Evolutionary conservation across 2,113 vertebrate genomes (phyloP).

Genomic region (Forbesichthys papilliferus): DNA sequence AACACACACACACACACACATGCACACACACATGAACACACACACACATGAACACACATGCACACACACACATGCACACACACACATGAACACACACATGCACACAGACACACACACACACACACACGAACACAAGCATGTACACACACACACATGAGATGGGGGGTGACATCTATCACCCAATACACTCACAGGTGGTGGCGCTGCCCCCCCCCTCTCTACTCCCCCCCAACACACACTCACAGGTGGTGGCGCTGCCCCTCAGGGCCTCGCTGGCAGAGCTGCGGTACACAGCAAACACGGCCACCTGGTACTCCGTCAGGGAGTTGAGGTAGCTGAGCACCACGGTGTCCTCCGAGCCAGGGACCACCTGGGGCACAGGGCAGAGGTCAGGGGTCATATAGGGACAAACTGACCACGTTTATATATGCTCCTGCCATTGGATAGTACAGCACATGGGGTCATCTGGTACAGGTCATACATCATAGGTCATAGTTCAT

Average conservation of each 20-base stretch:
- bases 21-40: neutral
- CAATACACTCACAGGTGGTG: neutral
- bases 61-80: conserved; percentile 3
- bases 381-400: conserved; percentile 10
- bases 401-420: too few species aligned
- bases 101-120: conserved; percentile 2
- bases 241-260: conserved; percentile 89
- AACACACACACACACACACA: too few species aligned
- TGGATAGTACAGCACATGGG: too few species aligned
- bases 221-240: conserved; percentile 44
- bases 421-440: too few species aligned
- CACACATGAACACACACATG: neutral
- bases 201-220: neutral
- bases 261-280: conserved; percentile 89
- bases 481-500: too few species aligned
- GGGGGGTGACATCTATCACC: too few species aligned
- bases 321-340: conserved; percentile 89
- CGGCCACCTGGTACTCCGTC: conserved; percentile 93
- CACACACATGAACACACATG: neutral
- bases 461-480: too few species aligned
- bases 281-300: conserved; percentile 89
- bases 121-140: neutral
- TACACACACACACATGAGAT: neutral
- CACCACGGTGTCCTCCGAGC: conserved; percentile 79
- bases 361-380: conserved; percentile 79